Percentiles rank a stretch among this genome's conserved stretches.
Evolutionary conservation across 2,113 vertebrate genomes (phyloP).

Genomic region (Cavia porcellus): DNA sequence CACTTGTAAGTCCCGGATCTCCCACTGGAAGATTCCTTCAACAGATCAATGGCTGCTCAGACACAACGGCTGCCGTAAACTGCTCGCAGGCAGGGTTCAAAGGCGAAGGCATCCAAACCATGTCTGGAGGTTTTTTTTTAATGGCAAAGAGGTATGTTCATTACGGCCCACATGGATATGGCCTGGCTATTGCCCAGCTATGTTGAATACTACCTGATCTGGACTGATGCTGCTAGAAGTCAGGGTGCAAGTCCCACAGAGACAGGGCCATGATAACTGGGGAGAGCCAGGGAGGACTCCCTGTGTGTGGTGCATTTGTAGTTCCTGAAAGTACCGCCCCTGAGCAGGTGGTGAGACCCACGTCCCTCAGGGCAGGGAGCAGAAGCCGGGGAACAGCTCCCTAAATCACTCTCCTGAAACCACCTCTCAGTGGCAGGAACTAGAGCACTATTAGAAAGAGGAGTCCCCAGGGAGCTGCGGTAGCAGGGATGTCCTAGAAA

Average conservation of each 20-base stretch:
- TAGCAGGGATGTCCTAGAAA: slow-evolving; percentile 74
- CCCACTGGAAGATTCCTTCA: background rate
- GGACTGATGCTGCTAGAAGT: background rate
- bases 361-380: background rate
- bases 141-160: background rate
- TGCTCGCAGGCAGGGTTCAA: background rate
- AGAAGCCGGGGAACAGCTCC: background rate
- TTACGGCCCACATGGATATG: background rate
- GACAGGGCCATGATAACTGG: fast-evolving
- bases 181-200: background rate
- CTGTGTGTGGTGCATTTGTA: fast-evolving
- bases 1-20: background rate
- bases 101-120: background rate
- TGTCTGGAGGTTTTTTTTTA: background rate
- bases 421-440: background rate
- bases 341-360: background rate
- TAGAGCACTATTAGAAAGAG: slow-evolving; percentile 69
- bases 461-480: slow-evolving; percentile 34
- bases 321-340: background rate
- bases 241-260: fast-evolving
- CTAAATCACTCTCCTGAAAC: fast-evolving
- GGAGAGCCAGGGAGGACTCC: background rate
- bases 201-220: background rate
- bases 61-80: fast-evolving
- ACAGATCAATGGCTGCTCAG: fast-evolving